Evolutionary conservation across 1,140 invertebrate genomes (phyloP).

Genomic region (Aphaenogaster rudis): DNA sequence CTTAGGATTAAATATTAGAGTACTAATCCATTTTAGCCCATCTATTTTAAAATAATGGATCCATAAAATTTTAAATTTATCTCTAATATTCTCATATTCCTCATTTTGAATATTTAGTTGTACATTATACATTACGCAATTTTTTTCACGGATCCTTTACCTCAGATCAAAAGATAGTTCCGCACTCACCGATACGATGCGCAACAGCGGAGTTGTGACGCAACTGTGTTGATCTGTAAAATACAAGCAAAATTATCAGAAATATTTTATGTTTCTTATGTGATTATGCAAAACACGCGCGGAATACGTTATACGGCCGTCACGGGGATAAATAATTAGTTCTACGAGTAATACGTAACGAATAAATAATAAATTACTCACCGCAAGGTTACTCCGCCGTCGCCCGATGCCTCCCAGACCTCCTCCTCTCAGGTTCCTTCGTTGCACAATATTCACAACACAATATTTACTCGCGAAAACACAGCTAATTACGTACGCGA

Average conservation of each 20-base stretch:
- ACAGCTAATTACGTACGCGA: neutral
- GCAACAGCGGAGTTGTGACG: neutral
- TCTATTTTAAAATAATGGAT: neutral
- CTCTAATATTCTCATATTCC: neutral
- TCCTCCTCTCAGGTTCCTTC: neutral
- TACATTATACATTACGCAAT: neutral
- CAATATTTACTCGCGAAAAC: neutral
- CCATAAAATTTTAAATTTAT: neutral
- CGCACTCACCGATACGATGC: neutral
- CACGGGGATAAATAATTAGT: neutral
- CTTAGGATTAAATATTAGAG: neutral
- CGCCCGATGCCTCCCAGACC: neutral
- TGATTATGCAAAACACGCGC: neutral
- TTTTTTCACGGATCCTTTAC: neutral
- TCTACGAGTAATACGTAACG: neutral
- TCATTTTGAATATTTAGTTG: neutral
- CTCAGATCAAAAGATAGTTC: constrained; percentile 1
- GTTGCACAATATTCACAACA: neutral
- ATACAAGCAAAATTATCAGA: neutral
- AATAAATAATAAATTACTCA: constrained; percentile 2
- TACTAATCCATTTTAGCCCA: neutral
- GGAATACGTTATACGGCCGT: neutral
- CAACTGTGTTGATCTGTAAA: neutral
- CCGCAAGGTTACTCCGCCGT: neutral
- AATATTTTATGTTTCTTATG: neutral